Base-by-base conservation (phyloP, 2,113 vertebrate genomes). In the Prionailurus viverrinus region DNA sequence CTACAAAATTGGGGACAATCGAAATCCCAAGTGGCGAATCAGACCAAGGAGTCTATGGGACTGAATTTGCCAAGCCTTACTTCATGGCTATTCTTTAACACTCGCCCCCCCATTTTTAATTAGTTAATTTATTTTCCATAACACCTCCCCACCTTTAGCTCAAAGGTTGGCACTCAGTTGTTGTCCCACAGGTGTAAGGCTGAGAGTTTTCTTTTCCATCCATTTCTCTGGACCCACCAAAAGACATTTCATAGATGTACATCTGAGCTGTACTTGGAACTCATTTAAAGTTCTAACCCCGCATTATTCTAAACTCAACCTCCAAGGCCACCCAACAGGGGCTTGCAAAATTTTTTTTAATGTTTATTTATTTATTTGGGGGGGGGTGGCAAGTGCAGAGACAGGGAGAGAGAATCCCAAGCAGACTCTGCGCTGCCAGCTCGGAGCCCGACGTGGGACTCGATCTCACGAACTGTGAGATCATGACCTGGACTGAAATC, bases 1-100 rank as follows among this genome's bases (percentile, higher is more conserved):
- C 36, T 11, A 3, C 45, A 18, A 18, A 27, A 7, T 23, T 0
- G 0, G 1, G 1, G 9, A 1, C 36, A 71, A 68, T 23, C 7
- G 5, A 29, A 83, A 48, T 19, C 36, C 9, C 33, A 63, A 69
- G 33, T 29, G 58, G 48, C 2, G n/a, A 25, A 48, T 63, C 45
- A 39, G 23, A 68, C 18, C 39, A 5, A 80, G 89, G 25, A 55
- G 2, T 90, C 65, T 15, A 2, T 0, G 1, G 85, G 16, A 33
- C 58, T 8, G 61, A 23, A 5, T 18, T 45, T 12, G 21, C 68
- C 51, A 25, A 9, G 45, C 31, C 12, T 58, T 29, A 2, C 15
- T 33, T 41, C 78, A 7, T 15, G 19, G 21, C n/a, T 41, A 1
- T n/a, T n/a, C 27, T 76, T 10, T 11, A 33, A 51, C 16, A 25